Percentiles rank a stretch among this genome's conserved stretches.
phyloP scores from a whole-genome alignment of 1,140 invertebrate species.

The Manduca sexta region DNA sequence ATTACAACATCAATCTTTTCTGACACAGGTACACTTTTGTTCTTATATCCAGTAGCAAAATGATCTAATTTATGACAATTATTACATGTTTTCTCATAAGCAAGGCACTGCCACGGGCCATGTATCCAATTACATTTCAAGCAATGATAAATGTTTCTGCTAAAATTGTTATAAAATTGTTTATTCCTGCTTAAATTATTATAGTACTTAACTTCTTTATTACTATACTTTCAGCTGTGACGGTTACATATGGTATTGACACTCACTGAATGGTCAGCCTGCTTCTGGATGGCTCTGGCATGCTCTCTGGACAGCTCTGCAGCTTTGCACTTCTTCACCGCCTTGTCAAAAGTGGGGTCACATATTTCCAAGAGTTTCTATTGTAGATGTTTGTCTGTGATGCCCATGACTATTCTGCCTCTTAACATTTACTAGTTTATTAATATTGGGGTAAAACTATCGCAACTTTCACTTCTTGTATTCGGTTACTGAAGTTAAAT shows the following conservation, averaged over 20 bases:
- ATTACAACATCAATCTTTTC: not conserved
- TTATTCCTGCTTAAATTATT: no score
- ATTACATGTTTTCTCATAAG: conserved; percentile 20
- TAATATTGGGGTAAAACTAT: conserved; percentile 26
- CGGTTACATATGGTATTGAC: no score
- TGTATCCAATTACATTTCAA: conserved; percentile 12
- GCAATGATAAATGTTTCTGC: conserved; percentile 7
- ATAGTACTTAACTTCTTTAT: no score
- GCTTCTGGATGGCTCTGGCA: no score
- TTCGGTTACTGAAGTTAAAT: conserved; percentile 8
- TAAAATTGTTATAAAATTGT: no score
- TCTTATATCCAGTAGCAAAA: no score
- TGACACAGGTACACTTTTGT: no score
- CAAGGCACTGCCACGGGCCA: conserved; percentile 16
- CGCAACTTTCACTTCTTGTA: conserved; percentile 30
- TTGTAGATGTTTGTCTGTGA: conserved; percentile 23
- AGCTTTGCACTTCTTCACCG: conserved; percentile 22
- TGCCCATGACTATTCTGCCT: no score
- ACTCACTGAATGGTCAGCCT: no score
- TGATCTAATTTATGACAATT: no score
- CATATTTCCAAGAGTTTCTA: conserved; percentile 34
- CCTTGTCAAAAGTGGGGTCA: conserved; percentile 32
- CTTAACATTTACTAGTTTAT: conserved; percentile 25
- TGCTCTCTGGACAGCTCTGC: no score
- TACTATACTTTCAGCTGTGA: no score